These are phyloP conservation scores for Limnephilus lunatus DNA, from an alignment of 2,888 invertebrate genomes.

Conservation along the genomic window DNA sequence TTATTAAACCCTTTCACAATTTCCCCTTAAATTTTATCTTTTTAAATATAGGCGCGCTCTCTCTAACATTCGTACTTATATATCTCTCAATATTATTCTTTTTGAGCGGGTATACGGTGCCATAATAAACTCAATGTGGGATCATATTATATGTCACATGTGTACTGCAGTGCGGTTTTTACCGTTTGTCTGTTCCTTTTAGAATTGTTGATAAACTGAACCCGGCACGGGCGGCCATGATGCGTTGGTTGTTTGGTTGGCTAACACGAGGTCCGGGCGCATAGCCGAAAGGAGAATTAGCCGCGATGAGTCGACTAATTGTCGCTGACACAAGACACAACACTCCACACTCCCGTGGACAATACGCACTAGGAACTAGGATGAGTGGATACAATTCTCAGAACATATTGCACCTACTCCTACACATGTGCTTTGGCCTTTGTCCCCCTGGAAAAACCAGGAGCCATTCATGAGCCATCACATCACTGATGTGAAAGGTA, in stretches of 20 bases:
- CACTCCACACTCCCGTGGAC: neutral
- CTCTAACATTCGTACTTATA: no score
- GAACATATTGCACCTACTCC: no score
- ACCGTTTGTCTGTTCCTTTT: neutral
- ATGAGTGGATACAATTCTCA: neutral
- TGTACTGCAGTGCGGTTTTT: no score
- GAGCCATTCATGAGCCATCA: neutral
- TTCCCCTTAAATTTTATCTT: no score
- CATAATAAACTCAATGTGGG: no score
- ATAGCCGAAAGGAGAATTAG: constrained; percentile 38
- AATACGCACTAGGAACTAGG: neutral
- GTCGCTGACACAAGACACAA: neutral
- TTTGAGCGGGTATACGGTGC: no score
- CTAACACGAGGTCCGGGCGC: neutral
- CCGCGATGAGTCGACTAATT: constrained; percentile 13
- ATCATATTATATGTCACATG: no score
- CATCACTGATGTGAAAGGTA: neutral
- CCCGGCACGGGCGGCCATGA: constrained; percentile 13
- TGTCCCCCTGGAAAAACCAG: neutral
- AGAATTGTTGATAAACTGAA: neutral
- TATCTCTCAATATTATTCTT: no score
- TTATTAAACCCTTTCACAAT: no score
- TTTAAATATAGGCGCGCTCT: no score
- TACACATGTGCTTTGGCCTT: no score
- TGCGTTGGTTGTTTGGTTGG: neutral